These are phyloP conservation scores for Eulemur albifrons DNA, from an alignment of 2,797 vertebrate genomes.

Conservation along the genomic window DNA sequence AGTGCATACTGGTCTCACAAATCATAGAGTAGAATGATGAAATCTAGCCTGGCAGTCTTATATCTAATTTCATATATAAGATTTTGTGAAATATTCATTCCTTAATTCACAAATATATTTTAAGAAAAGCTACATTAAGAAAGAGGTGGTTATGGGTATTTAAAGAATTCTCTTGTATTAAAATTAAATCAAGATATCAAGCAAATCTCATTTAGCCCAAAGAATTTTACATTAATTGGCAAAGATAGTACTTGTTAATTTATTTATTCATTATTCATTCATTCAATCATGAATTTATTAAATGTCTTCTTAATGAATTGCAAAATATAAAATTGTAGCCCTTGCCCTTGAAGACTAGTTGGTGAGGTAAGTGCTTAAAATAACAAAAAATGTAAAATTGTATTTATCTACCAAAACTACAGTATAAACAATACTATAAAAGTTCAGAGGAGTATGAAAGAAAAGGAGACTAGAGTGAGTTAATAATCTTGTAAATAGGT, in stretches of 20 bases:
- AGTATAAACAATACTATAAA: background rate
- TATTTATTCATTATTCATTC: conserved; percentile 32
- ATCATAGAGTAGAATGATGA: background rate
- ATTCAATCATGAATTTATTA: conserved; percentile 39
- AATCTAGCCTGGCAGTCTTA: conserved; percentile 27
- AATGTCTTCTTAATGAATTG: conserved; percentile 14
- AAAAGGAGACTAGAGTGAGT: background rate
- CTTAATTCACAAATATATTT: conserved; percentile 47
- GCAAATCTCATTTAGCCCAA: background rate
- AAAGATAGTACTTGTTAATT: conserved; percentile 21
- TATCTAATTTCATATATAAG: conserved; percentile 29
- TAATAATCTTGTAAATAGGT: background rate
- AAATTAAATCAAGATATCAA: conserved; percentile 21
- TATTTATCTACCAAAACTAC: background rate
- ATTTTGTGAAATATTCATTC: background rate
- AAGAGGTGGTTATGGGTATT: background rate
- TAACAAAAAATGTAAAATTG: background rate
- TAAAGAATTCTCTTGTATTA: conserved; percentile 1
- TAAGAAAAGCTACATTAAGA: background rate
- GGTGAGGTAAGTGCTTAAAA: conserved; percentile 39
- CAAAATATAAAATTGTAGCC: background rate
- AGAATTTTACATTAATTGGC: background rate
- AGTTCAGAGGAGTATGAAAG: background rate
- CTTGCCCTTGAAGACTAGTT: background rate
- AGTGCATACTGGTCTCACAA: background rate